Evolutionary conservation across 2,113 vertebrate genomes (phyloP).

Genomic region (Otis tarda): DNA sequence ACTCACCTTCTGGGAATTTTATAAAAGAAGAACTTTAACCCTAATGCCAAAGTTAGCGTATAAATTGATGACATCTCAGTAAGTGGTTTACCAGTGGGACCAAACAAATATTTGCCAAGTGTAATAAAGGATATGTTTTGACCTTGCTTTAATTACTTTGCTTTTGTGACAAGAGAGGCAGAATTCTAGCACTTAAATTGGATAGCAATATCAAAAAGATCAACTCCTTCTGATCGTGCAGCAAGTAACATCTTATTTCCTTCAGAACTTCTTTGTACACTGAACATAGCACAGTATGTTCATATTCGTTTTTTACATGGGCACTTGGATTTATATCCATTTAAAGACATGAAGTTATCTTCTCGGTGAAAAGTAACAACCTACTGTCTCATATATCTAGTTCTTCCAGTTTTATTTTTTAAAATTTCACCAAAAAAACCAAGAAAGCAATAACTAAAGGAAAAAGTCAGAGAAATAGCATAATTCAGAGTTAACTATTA

Average conservation of each 20-base stretch:
- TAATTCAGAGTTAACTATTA: neutral
- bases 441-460: neutral
- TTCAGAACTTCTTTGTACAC: neutral
- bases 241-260: neutral
- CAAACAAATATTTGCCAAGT: neutral
- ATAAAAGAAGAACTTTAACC: neutral
- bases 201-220: neutral
- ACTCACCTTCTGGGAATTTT: neutral
- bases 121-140: neutral
- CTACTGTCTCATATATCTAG: neutral
- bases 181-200: neutral
- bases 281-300: neutral
- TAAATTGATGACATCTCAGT: neutral
- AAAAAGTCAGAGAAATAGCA: neutral
- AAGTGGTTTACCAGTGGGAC: neutral
- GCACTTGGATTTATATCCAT: neutral
- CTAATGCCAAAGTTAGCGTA: neutral
- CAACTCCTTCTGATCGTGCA: neutral
- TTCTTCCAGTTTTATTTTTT: neutral
- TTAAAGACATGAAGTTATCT: neutral
- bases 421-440: neutral
- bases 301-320: neutral
- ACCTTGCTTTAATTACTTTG: neutral
- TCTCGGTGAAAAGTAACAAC: neutral
- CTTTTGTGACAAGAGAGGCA: neutral